Conservation (phyloP, 1,140 invertebrate genomes). For the Sipha flava region DNA sequence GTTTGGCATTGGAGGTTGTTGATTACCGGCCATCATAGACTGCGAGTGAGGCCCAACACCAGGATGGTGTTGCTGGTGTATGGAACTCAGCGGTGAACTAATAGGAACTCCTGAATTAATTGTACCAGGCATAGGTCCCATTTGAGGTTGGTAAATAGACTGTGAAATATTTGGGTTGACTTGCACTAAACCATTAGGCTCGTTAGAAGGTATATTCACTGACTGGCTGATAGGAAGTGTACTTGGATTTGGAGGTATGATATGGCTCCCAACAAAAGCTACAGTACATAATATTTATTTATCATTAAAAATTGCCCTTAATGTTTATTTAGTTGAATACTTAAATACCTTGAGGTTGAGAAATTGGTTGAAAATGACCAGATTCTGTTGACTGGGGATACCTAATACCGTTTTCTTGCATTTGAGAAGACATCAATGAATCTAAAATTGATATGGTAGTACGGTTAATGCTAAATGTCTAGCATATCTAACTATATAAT, state of each 20-base stretch:
- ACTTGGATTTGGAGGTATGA: not conserved
- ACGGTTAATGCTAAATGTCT: no score
- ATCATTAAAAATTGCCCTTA: no score
- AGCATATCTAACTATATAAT: no score
- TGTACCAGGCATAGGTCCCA: not conserved
- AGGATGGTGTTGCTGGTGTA: not conserved
- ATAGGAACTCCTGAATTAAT: not conserved
- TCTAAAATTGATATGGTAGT: not conserved
- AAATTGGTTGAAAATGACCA: not conserved
- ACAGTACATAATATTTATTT: not conserved
- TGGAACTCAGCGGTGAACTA: not conserved
- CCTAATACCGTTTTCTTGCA: slow-evolving; percentile 9
- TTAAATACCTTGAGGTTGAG: slow-evolving; percentile 8
- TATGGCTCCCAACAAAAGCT: not conserved
- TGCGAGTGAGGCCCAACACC: not conserved
- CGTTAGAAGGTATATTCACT: slow-evolving; percentile 1
- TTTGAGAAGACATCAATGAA: slow-evolving; percentile 11
- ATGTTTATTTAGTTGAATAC: not conserved
- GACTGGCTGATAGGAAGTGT: not conserved
- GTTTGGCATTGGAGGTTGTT: not conserved
- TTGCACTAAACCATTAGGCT: not conserved
- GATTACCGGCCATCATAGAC: not conserved
- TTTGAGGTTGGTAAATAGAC: not conserved
- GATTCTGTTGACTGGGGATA: not conserved
- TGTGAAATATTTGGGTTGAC: not conserved